These are phyloP conservation scores for Aradus depressus DNA, from an alignment of 2,888 invertebrate genomes.

Conservation along the genomic window DNA sequence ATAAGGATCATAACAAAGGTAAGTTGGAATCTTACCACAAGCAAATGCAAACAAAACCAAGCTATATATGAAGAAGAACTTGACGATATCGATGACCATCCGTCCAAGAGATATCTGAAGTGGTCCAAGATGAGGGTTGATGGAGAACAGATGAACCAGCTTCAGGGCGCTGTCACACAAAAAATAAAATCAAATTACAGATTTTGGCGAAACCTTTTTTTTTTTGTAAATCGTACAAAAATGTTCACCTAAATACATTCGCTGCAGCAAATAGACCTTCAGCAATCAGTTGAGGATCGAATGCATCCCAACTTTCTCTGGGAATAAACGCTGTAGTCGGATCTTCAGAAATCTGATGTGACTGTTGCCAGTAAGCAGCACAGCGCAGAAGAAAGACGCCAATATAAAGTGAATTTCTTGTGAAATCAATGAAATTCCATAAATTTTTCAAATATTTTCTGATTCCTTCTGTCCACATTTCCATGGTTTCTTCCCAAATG, in stretches of 20 bases:
- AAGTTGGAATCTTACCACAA: slow-evolving; percentile 53
- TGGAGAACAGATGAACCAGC: slow-evolving; percentile 81
- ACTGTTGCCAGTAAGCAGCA: slow-evolving; percentile 66
- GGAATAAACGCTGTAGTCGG: slow-evolving; percentile 61
- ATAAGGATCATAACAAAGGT: too few species aligned
- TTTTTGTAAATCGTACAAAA: background rate
- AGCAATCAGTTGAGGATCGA: slow-evolving; percentile 85
- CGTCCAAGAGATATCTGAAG: slow-evolving; percentile 82
- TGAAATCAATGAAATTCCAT: slow-evolving; percentile 96
- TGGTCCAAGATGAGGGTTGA: slow-evolving; percentile 85
- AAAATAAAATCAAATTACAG: background rate
- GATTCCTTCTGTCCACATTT: slow-evolving; percentile 80
- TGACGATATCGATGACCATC: slow-evolving; percentile 83
- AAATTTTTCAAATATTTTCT: slow-evolving; percentile 76
- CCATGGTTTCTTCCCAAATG: slow-evolving; percentile 85
- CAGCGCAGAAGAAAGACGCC: slow-evolving; percentile 54
- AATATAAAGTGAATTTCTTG: slow-evolving; percentile 75
- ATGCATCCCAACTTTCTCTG: slow-evolving; percentile 80
- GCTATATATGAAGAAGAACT: slow-evolving; percentile 83
- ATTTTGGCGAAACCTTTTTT: too few species aligned
- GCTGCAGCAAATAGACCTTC: slow-evolving; percentile 91
- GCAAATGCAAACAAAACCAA: slow-evolving; percentile 84
- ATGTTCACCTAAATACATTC: slow-evolving; percentile 68
- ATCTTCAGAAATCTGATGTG: slow-evolving; percentile 53
- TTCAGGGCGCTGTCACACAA: slow-evolving; percentile 65